Conservation (phyloP, 2,797 vertebrate genomes). For the Staurois parvus region DNA sequence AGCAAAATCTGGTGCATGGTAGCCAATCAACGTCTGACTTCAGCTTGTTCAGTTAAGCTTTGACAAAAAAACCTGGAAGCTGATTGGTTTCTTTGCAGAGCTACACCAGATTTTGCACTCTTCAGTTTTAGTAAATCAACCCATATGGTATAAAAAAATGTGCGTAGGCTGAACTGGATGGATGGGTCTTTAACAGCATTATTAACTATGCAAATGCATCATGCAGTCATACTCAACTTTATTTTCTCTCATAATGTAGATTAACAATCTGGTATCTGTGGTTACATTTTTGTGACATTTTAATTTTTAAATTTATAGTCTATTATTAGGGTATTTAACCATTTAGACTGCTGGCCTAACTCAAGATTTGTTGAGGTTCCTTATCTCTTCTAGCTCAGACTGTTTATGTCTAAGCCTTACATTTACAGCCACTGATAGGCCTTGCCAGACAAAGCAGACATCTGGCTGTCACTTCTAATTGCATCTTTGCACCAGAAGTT, state of each 20-base stretch:
- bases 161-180: no score
- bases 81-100: no score
- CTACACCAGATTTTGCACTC: no score
- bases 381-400: slow-evolving; percentile 67
- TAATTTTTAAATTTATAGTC: slow-evolving; percentile 64
- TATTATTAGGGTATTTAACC: slow-evolving; percentile 64
- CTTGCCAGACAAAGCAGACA: slow-evolving; percentile 77
- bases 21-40: no score
- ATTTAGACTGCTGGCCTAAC: slow-evolving; percentile 13
- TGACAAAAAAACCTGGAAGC: no score
- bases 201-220: no score
- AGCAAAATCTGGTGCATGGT: no score
- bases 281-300: slow-evolving; percentile 63
- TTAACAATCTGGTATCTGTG: background rate
- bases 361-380: slow-evolving; percentile 72
- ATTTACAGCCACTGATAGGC: slow-evolving; percentile 77
- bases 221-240: background rate
- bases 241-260: background rate
- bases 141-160: no score
- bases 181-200: no score
- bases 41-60: no score
- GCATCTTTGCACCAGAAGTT: slow-evolving; percentile 82
- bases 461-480: slow-evolving; percentile 84
- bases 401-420: slow-evolving; percentile 75
- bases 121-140: no score